A percentile compares a stretch with the other conserved stretches of the same genome.
These are phyloP conservation scores for Gandaritis pyraliata DNA, from an alignment of 2,888 invertebrate species.

Conservation along the genomic window DNA sequence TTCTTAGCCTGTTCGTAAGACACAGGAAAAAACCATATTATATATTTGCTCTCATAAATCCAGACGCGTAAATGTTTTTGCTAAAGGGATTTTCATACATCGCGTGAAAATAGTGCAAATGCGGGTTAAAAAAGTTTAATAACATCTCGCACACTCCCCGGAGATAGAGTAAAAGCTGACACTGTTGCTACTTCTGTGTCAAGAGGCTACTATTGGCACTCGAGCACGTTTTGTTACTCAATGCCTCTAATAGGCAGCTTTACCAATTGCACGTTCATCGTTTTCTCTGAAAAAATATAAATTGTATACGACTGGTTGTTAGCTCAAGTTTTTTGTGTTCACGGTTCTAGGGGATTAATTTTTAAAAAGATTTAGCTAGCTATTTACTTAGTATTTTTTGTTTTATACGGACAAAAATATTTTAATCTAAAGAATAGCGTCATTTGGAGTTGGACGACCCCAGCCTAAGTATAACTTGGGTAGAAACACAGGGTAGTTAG, in stretches of 20 bases:
- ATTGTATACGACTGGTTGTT: too few species aligned
- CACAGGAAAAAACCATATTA: constrained; percentile 1
- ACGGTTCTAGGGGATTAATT: too few species aligned
- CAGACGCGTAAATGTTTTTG: constrained; percentile 13
- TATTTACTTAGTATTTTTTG: too few species aligned
- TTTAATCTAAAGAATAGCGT: too few species aligned
- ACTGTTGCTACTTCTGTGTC: constrained; percentile 9
- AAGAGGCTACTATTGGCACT: constrained; percentile 20
- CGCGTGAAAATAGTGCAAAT: constrained; percentile 15
- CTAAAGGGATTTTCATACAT: constrained; percentile 16
- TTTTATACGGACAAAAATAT: too few species aligned
- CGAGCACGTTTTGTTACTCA: constrained; percentile 29
- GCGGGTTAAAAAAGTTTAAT: constrained; percentile 29
- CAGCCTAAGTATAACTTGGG: too few species aligned
- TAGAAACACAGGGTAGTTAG: too few species aligned
- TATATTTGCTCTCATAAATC: constrained; percentile 12
- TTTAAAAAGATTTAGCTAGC: too few species aligned
- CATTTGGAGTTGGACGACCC: too few species aligned
- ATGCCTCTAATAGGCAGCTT: constrained; percentile 11
- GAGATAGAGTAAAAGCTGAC: constrained; percentile 11
- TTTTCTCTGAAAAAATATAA: neutral
- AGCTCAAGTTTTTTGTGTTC: too few species aligned
- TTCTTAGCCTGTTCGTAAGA: too few species aligned
- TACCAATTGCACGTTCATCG: constrained; percentile 3
- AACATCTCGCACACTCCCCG: constrained; percentile 26